Percentiles rank a stretch among this genome's conserved stretches.
Conservation (phyloP, 2,113 vertebrate genomes). For the Phylloscopus whistleri region DNA sequence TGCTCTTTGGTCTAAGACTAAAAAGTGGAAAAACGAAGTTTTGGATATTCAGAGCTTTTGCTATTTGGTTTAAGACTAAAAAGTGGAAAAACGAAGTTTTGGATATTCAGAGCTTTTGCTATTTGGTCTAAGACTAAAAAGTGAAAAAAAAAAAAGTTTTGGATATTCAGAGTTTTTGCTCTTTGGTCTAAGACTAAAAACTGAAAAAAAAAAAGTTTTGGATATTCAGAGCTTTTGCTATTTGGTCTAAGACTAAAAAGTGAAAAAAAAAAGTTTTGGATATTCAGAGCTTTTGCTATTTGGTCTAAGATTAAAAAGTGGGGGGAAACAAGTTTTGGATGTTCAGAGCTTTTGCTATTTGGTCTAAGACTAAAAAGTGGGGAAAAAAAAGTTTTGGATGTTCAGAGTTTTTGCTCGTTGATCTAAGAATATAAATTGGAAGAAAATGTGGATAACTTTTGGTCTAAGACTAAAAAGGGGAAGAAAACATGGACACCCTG, state of each 20-base stretch:
- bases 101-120: too few relatives aligned
- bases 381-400: neutral
- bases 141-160: neutral
- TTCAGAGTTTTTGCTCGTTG: neutral
- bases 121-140: too few relatives aligned
- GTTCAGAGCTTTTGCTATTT: too few relatives aligned
- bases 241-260: neutral
- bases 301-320: neutral
- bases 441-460: neutral
- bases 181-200: neutral
- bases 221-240: neutral
- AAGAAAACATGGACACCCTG: neutral
- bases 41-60: neutral
- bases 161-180: neutral
- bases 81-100: neutral
- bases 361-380: too few relatives aligned
- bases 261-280: too few relatives aligned
- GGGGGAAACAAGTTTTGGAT: neutral
- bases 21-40: neutral
- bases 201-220: neutral
- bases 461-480: neutral
- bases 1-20: too few relatives aligned
- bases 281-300: too few relatives aligned
- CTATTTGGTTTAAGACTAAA: too few relatives aligned
- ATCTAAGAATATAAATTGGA: too few relatives aligned